These are phyloP conservation scores for Jordanella pulchra DNA, from an alignment of 2,797 vertebrate genomes.

Conservation along the genomic window DNA sequence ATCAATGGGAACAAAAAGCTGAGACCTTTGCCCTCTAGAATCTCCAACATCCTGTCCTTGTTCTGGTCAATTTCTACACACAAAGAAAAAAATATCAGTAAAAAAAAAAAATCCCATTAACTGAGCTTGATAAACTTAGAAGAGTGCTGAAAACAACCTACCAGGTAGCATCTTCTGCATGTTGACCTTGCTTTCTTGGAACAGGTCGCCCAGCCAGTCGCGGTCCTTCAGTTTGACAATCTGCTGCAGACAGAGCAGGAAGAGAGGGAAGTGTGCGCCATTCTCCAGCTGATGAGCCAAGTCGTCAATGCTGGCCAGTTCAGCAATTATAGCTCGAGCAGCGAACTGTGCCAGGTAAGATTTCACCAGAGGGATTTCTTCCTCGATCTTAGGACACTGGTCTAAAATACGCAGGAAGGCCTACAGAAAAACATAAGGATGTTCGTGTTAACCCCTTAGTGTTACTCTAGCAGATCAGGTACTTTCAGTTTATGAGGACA, in stretches of 20 bases:
- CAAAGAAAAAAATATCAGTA: background rate
- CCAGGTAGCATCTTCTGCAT: constrained; percentile 99
- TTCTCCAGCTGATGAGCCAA: constrained; percentile 96
- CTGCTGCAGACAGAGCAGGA: constrained; percentile 98
- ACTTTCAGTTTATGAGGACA: background rate
- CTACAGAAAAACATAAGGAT: constrained; percentile 62
- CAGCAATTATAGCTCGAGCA: constrained; percentile 89
- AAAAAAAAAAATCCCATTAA: background rate
- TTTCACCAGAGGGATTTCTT: constrained; percentile 95
- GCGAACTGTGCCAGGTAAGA: constrained; percentile 98
- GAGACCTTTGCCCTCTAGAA: constrained; percentile 95
- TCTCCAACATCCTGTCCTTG: constrained; percentile 98
- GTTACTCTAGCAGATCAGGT: background rate
- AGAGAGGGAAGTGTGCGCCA: constrained; percentile 95
- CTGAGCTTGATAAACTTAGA: background rate
- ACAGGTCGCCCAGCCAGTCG: constrained; percentile 94
- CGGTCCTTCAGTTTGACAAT: constrained; percentile 93
- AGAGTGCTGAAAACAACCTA: constrained; percentile 65
- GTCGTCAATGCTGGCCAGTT: constrained; percentile 92
- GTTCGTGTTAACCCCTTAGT: background rate
- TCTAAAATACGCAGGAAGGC: constrained; percentile 92
- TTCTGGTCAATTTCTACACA: constrained; percentile 95
- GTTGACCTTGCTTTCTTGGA: constrained; percentile 97
- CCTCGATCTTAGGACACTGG: constrained; percentile 95
- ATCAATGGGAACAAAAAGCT: constrained; percentile 97